phyloP scores from a whole-genome alignment of 2,113 vertebrate species.

The Gracilinanus agilis region DNA sequence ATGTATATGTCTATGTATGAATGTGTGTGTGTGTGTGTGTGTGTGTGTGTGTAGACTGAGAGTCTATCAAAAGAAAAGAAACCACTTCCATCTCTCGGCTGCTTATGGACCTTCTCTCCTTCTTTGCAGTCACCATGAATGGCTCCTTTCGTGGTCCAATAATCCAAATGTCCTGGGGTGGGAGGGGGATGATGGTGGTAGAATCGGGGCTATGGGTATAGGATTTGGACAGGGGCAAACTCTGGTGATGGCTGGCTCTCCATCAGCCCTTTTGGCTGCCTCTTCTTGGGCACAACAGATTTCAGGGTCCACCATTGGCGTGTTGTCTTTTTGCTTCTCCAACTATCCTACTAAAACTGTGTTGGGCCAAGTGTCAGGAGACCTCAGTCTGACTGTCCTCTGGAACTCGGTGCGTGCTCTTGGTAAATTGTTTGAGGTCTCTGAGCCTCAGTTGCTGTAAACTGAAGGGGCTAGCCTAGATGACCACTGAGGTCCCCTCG shows the following conservation, averaged over 20 bases:
- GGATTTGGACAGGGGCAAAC: too few species aligned
- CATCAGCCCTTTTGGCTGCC: neutral
- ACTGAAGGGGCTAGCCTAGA: neutral
- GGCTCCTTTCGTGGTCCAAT: neutral
- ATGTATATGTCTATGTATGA: too few species aligned
- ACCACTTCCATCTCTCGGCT: too few species aligned
- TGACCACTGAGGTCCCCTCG: rapidly evolving
- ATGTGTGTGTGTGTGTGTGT: neutral
- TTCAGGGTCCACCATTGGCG: too few species aligned
- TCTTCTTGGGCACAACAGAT: neutral
- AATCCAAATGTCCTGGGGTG: neutral
- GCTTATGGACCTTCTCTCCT: neutral
- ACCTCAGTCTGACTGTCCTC: too few species aligned
- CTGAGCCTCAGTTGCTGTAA: neutral
- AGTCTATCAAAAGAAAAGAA: neutral
- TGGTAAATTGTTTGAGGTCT: rapidly evolving
- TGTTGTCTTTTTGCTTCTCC: too few species aligned
- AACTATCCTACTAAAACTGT: neutral
- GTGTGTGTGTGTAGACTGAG: neutral
- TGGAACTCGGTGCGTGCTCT: neutral
- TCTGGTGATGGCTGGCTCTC: neutral
- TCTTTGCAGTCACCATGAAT: neutral
- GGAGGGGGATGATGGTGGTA: too few species aligned
- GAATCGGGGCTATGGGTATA: neutral
- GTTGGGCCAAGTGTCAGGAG: too few species aligned